These are phyloP conservation scores for Merodon equestris DNA, from an alignment of 2,888 invertebrate genomes.

Conservation along the genomic window DNA sequence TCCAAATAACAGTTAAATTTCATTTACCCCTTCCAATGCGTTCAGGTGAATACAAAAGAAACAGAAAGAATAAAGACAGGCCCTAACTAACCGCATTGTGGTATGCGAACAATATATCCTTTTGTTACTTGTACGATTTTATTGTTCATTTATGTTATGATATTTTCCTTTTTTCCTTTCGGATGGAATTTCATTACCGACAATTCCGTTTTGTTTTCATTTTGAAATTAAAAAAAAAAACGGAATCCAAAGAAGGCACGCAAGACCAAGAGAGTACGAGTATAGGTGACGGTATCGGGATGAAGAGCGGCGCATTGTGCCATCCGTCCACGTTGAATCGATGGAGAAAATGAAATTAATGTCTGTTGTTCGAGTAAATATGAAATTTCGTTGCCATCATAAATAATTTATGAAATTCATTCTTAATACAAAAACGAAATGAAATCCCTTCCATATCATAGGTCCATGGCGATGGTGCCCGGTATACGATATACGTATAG, in stretches of 20 bases:
- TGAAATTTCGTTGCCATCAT: constrained; percentile 53
- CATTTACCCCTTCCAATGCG: too few relatives aligned
- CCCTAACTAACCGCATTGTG: constrained; percentile 6
- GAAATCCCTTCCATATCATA: background rate
- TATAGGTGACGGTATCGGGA: too few relatives aligned
- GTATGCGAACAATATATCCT: constrained; percentile 1
- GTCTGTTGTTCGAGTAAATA: constrained; percentile 32
- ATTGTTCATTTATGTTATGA: constrained; percentile 33
- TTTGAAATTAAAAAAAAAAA: background rate
- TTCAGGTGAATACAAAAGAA: constrained; percentile 1
- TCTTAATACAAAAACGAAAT: constrained; percentile 1
- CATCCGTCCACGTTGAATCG: too few relatives aligned
- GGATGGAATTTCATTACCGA: constrained; percentile 26
- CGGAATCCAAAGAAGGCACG: background rate
- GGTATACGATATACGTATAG: background rate
- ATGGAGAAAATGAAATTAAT: constrained; percentile 13
- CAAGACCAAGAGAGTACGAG: too few relatives aligned
- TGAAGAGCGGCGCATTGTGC: too few relatives aligned
- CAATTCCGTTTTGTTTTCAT: constrained; percentile 8
- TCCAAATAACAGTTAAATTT: too few relatives aligned
- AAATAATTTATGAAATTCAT: constrained; percentile 59
- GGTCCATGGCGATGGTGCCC: too few relatives aligned
- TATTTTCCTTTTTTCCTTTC: constrained; percentile 12
- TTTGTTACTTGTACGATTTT: constrained; percentile 5
- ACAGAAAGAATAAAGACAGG: constrained; percentile 12